Percentiles rank a stretch among this genome's conserved stretches.
phyloP scores from a whole-genome alignment of 2,797 vertebrate species.

The Brachymystax lenok region DNA sequence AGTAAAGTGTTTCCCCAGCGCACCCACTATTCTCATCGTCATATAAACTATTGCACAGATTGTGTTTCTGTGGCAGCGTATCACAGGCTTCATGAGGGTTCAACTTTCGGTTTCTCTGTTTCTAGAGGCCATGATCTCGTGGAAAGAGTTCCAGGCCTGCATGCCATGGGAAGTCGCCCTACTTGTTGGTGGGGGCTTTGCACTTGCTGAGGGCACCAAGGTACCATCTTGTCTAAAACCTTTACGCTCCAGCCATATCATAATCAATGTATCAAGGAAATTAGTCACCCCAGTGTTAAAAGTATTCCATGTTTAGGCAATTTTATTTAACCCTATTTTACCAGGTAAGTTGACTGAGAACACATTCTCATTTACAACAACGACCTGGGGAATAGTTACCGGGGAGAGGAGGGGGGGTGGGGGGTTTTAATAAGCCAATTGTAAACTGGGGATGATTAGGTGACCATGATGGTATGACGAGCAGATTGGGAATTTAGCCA shows the following conservation, averaged over 20 bases:
- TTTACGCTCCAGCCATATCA: slow-evolving; percentile 7
- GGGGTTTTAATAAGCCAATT: too few relatives aligned
- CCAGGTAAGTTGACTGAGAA: too few relatives aligned
- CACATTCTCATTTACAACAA: too few relatives aligned
- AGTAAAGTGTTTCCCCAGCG: not conserved
- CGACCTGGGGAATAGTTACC: too few relatives aligned
- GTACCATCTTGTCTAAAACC: slow-evolving; percentile 65
- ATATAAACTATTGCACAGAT: not conserved
- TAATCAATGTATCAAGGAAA: not conserved
- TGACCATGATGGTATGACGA: too few relatives aligned
- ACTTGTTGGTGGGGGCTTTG: slow-evolving; percentile 92
- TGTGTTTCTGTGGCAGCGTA: not conserved
- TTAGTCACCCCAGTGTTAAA: too few relatives aligned
- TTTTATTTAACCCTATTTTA: too few relatives aligned
- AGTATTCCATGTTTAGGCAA: too few relatives aligned
- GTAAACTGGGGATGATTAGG: too few relatives aligned
- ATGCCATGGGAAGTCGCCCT: slow-evolving; percentile 94
- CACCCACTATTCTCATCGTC: not conserved
- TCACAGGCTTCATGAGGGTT: slow-evolving; percentile 12
- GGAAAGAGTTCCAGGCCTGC: slow-evolving; percentile 89
- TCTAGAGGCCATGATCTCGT: slow-evolving; percentile 84
- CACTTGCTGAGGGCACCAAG: slow-evolving; percentile 90
- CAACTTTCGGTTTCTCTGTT: slow-evolving; percentile 47
- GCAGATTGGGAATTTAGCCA: too few relatives aligned
- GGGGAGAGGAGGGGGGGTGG: too few relatives aligned